Conservation (phyloP, 2,113 vertebrate species). For the Dipodomys ordii region DNA sequence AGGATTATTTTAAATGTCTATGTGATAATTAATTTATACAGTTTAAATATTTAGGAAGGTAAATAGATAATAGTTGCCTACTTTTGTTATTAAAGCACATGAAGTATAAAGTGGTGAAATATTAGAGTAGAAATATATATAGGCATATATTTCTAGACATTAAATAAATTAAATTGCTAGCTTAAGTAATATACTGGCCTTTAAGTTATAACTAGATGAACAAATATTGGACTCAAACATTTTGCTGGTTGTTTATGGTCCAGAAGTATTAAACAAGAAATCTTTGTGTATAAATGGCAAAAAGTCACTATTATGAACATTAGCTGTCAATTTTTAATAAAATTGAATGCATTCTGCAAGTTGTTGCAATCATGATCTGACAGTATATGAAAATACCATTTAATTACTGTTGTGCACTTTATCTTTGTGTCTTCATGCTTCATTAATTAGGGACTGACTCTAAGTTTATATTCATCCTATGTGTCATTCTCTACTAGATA, state of each 20-base stretch:
- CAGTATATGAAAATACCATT: slow-evolving; percentile 73
- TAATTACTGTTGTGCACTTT: slow-evolving; percentile 73
- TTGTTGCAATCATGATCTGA: slow-evolving; percentile 78
- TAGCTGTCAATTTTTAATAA: slow-evolving; percentile 70
- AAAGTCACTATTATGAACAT: slow-evolving; percentile 61
- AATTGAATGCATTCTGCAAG: slow-evolving; percentile 70
- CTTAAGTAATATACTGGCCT: neutral
- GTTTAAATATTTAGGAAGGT: slow-evolving; percentile 51
- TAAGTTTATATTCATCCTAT: slow-evolving; percentile 83
- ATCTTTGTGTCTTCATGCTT: slow-evolving; percentile 80
- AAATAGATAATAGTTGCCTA: slow-evolving; percentile 42
- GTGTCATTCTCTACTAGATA: slow-evolving; percentile 72
- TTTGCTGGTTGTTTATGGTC: neutral
- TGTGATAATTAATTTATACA: slow-evolving; percentile 65
- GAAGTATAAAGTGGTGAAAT: slow-evolving; percentile 42
- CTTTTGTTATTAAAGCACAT: slow-evolving; percentile 48
- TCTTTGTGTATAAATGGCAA: slow-evolving; percentile 28
- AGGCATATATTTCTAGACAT: slow-evolving; percentile 1
- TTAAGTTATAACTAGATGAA: neutral
- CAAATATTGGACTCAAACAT: neutral
- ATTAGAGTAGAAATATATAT: neutral
- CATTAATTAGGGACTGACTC: slow-evolving; percentile 84
- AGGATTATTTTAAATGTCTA: slow-evolving; percentile 75
- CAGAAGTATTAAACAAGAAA: slow-evolving; percentile 39
- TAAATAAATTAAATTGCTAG: neutral